Evolutionary conservation across 92 coral and sea anemone species (phyloP).

Genomic region (Zoanthus solanderi): DNA sequence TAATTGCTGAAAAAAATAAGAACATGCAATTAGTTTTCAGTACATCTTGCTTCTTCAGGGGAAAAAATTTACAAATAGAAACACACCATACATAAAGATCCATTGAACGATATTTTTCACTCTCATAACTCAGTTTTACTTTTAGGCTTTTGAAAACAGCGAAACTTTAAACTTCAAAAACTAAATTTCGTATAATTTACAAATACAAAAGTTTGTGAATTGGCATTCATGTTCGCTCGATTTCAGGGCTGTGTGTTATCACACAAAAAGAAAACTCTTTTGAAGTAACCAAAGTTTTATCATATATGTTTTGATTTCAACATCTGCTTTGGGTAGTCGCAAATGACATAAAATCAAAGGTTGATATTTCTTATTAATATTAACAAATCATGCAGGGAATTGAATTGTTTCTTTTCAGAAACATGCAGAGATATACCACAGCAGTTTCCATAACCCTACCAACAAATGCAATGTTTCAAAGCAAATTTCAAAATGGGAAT

Average conservation of each 20-base stretch:
- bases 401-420: not conserved
- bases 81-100: too few relatives aligned
- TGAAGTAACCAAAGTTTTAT: conserved; percentile 1
- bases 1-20: too few relatives aligned
- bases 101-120: too few relatives aligned
- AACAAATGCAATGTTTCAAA: not conserved
- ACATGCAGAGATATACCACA: not conserved
- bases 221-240: not conserved
- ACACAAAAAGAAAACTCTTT: not conserved
- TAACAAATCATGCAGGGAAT: not conserved
- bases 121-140: too few relatives aligned
- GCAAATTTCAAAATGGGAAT: not conserved
- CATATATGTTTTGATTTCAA: conserved; percentile 4
- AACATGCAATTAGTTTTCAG: too few relatives aligned
- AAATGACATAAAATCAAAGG: not conserved
- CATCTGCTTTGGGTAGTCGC: conserved; percentile 33
- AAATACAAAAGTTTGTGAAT: not conserved
- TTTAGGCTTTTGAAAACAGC: too few relatives aligned
- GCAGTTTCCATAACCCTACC: not conserved
- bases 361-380: not conserved
- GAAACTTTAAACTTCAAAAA: not conserved
- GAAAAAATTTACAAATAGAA: too few relatives aligned
- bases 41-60: too few relatives aligned
- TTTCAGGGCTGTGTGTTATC: not conserved
- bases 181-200: not conserved